Percentiles rank a stretch among this genome's conserved stretches.
phyloP scores from a whole-genome alignment of 2,113 vertebrate genomes.

The Gymnobelideus leadbeateri region DNA sequence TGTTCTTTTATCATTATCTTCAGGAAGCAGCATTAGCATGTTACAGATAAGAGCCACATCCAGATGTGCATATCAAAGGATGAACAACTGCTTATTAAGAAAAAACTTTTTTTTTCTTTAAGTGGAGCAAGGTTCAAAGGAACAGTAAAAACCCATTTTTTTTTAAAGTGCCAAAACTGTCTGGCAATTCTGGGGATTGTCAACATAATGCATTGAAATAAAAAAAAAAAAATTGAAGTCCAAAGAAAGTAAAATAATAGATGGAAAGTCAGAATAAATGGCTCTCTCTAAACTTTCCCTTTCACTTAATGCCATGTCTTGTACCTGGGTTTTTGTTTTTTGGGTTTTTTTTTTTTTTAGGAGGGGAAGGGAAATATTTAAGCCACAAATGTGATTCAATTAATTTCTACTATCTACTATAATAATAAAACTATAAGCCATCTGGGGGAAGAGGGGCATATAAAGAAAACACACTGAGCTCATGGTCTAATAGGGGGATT shows the following conservation, averaged over 20 bases:
- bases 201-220: conserved; percentile 78
- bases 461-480: background rate
- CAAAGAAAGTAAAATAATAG: conserved; percentile 41
- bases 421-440: background rate
- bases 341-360: background rate
- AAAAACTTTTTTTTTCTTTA: conserved; percentile 85
- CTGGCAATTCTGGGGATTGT: conserved; percentile 87
- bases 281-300: conserved; percentile 39
- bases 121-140: conserved; percentile 84
- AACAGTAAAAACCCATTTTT: conserved; percentile 83
- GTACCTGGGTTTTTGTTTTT: conserved; percentile 36
- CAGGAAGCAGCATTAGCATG: conserved; percentile 87
- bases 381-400: conserved; percentile 7
- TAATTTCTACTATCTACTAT: background rate
- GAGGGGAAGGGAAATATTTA: background rate
- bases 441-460: background rate
- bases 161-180: conserved; percentile 83
- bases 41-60: conserved; percentile 84
- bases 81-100: conserved; percentile 88
- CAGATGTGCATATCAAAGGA: conserved; percentile 90
- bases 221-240: conserved; percentile 22
- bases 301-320: conserved; percentile 51
- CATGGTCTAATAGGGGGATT: background rate
- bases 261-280: conserved; percentile 72
- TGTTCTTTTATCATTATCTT: conserved; percentile 88